Evolutionary conservation across 2,888 invertebrate genomes (phyloP).

Genomic region (Octodonta nipae): DNA sequence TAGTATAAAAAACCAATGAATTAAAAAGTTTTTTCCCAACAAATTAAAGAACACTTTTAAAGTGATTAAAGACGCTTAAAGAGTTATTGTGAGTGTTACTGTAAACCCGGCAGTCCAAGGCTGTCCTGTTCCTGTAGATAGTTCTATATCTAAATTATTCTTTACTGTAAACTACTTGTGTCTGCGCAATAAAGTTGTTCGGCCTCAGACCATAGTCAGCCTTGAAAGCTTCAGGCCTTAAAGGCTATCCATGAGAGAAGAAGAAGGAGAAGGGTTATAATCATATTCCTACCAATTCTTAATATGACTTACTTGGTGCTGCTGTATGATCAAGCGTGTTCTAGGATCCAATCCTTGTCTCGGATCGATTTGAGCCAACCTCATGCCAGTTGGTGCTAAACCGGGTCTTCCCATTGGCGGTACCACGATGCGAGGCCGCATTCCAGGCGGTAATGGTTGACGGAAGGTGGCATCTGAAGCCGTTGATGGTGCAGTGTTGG

Average conservation of each 20-base stretch:
- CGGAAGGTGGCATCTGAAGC: conserved; percentile 23
- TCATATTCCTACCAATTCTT: background rate
- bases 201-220: conserved; percentile 3
- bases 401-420: conserved; percentile 25
- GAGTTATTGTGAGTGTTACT: too few species aligned
- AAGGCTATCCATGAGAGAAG: too few species aligned
- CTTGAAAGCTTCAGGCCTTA: too few species aligned
- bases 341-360: conserved; percentile 41
- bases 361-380: conserved; percentile 31
- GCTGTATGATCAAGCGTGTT: conserved; percentile 40
- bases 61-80: too few species aligned
- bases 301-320: conserved; percentile 28
- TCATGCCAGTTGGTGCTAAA: conserved; percentile 22
- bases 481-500: conserved; percentile 17
- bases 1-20: too few species aligned
- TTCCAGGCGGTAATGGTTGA: conserved; percentile 52
- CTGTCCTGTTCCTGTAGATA: too few species aligned
- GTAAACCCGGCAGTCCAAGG: too few species aligned
- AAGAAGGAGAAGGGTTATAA: background rate
- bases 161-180: too few species aligned
- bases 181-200: too few species aligned
- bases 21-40: too few species aligned
- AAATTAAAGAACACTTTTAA: too few species aligned
- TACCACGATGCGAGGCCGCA: conserved; percentile 36
- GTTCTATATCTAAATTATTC: too few species aligned